Evolutionary conservation across 2,888 invertebrate species (phyloP).

Genomic region (Meghimatium bilineatum): DNA sequence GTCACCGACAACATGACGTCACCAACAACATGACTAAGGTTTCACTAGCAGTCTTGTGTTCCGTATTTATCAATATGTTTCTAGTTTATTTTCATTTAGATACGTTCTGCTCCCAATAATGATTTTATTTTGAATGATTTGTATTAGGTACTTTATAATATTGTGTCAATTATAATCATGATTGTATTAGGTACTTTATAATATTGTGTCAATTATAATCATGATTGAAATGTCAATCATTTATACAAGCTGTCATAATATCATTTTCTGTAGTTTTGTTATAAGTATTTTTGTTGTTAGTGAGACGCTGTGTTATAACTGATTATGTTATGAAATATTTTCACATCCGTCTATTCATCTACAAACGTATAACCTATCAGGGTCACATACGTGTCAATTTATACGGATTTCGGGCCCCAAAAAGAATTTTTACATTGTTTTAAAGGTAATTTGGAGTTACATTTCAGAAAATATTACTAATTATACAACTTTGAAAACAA

Average conservation of each 20-base stretch:
- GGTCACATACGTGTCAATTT: too few species aligned
- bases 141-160: not conserved
- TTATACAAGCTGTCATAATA: not conserved
- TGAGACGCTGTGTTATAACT: not conserved
- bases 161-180: slow-evolving; percentile 12
- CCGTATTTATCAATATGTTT: not conserved
- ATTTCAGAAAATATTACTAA: too few species aligned
- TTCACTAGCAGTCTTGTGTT: not conserved
- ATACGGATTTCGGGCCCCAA: too few species aligned
- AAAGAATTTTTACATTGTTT: too few species aligned
- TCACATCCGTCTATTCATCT: too few species aligned
- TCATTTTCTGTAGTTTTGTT: not conserved
- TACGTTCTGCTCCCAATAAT: not conserved
- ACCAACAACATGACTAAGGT: not conserved
- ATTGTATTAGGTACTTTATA: not conserved
- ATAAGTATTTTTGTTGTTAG: not conserved
- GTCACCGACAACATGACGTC: too few species aligned
- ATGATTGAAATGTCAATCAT: not conserved
- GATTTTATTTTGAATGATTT: not conserved
- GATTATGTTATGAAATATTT: not conserved
- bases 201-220: not conserved
- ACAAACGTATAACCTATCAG: too few species aligned
- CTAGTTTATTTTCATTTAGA: not conserved
- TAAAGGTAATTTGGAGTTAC: too few species aligned
- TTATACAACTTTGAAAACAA: too few species aligned